These are phyloP conservation scores for Nettapus auritus DNA, from an alignment of 2,113 vertebrate species.

Conservation along the genomic window DNA sequence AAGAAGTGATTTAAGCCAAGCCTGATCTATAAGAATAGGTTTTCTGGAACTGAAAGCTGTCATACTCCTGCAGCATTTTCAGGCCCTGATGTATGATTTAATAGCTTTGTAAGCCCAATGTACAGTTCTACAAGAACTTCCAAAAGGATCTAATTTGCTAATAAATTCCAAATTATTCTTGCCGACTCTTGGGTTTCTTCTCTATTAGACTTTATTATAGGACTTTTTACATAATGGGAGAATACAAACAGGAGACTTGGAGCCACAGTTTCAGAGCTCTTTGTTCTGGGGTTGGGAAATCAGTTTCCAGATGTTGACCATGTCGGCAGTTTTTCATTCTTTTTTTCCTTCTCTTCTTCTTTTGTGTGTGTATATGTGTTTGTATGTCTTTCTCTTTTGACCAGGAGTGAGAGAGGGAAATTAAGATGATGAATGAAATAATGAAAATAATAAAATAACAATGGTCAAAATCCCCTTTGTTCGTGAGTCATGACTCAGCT, in stretches of 20 bases:
- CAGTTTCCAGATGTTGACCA: conserved; percentile 69
- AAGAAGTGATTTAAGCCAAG: not conserved
- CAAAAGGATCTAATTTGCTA: not conserved
- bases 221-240: conserved; percentile 58
- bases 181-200: not conserved
- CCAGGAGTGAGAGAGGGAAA: conserved; percentile 47
- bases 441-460: conserved; percentile 74
- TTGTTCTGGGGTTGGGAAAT: conserved; percentile 72
- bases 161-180: conserved; percentile 36
- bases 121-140: conserved; percentile 19
- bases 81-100: not conserved
- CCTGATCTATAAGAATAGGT: conserved; percentile 3
- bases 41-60: conserved; percentile 21
- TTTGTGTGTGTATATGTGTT: not conserved
- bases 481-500: conserved; percentile 59
- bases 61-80: not conserved
- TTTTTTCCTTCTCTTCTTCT: not conserved
- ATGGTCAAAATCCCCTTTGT: conserved; percentile 65
- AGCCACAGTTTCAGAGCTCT: conserved; percentile 50
- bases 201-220: conserved; percentile 50
- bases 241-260: conserved; percentile 55
- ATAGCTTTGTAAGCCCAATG: not conserved
- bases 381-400: conserved; percentile 24
- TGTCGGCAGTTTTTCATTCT: not conserved
- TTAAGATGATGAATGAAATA: conserved; percentile 74